Base-by-base conservation (phyloP, 2,797 vertebrate genomes). In the Eutrigla gurnardus region DNA sequence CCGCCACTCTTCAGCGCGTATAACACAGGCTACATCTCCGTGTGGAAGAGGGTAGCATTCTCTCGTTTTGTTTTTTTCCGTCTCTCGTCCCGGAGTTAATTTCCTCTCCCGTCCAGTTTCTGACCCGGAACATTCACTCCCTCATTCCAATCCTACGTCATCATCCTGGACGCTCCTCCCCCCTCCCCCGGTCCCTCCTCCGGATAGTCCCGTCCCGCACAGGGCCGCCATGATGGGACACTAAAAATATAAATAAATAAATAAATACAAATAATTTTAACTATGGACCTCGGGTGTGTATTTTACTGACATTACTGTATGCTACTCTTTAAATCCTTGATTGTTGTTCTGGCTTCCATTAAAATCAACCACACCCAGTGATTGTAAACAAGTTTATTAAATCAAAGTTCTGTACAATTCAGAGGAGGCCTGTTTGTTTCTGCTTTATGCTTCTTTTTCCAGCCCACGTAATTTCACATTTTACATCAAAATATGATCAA, bases 81-180 rank as follows among this genome's bases (percentile, higher is more conserved):
- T 80, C 69, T 87, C 65, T 87, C 65, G 80, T 93, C 90, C 90
- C 78, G 78, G 81, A 93, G 90, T 94, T 93, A 92, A 92, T 94
- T 92, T 95, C 91, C 93, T 94, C 91, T 91, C 88, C 92, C 84
- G 89, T 94, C 91, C 94, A 93, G 90, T 94, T 94, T 94, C 85
- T 94, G 91, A 95, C 92, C 94, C 93, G 95, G 94, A 96, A 95
- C 95, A 93, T 92, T 92, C 95, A 93, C 95, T 95, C 94, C 95
- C 94, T 95, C 94, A 94, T 95, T 95, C 94, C 94, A 84, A 78
- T 78, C 88, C 92, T 93, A 94, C 95, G 95, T 96, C 95, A 95
- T 78, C 85, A 70, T 86, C 89, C 91, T 18, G 37, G 55, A 85
- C 43, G 90, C 93, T 86, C 94, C 94, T 85, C 94, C 95, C 92